Evolutionary conservation across 2,888 invertebrate species (phyloP).

Genomic region (Brachynemurus nebulosus): DNA sequence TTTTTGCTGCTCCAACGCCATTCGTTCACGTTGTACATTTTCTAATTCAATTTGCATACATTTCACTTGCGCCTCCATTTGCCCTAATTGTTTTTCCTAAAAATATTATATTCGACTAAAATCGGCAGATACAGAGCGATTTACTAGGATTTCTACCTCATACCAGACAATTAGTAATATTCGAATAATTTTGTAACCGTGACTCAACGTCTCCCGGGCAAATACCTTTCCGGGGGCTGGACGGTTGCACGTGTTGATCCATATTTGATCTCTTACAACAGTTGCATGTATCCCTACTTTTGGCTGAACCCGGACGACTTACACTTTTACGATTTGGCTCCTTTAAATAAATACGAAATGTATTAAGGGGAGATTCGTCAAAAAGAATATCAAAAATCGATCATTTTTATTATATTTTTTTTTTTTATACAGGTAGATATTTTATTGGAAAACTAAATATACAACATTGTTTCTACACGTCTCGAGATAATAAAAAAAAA

Average conservation of each 20-base stretch:
- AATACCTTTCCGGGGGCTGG: slow-evolving; percentile 4
- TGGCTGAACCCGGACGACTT: no score
- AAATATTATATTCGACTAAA: slow-evolving; percentile 10
- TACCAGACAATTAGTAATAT: slow-evolving; percentile 33
- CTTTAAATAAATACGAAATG: no score
- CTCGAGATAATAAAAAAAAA: no score
- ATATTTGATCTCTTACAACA: no score
- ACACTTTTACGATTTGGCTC: no score
- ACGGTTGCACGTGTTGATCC: neutral
- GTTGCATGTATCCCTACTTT: no score
- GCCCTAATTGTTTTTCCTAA: slow-evolving; percentile 44
- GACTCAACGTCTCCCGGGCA: slow-evolving; percentile 34
- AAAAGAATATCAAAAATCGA: no score
- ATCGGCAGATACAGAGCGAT: neutral
- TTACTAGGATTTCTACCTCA: slow-evolving; percentile 4
- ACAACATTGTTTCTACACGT: no score
- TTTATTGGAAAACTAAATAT: no score
- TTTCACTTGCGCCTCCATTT: slow-evolving; percentile 44
- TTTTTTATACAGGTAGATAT: no score
- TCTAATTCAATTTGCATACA: slow-evolving; percentile 38
- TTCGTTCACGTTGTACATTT: slow-evolving; percentile 36
- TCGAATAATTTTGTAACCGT: slow-evolving; percentile 30
- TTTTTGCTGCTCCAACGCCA: slow-evolving; percentile 36
- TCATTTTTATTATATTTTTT: no score
- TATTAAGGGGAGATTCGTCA: no score